Conservation (phyloP, 2,113 vertebrate species). For the Heliornis fulica region DNA sequence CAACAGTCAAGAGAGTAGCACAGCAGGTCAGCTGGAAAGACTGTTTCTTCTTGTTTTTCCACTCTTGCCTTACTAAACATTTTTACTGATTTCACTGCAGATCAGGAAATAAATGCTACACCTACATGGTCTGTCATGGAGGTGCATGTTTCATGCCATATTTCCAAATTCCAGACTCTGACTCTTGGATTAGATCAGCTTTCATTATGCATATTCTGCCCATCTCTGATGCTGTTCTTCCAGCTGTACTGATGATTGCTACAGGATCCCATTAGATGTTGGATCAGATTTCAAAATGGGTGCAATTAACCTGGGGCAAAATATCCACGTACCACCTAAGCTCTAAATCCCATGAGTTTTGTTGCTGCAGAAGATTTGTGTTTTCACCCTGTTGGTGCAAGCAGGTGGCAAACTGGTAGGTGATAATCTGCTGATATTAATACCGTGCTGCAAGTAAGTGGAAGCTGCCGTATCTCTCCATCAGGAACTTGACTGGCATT, state of each 20-base stretch:
- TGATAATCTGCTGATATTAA: not conserved
- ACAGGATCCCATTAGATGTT: accelerated
- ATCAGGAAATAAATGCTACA: not conserved
- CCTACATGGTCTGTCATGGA: not conserved
- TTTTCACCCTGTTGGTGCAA: not conserved
- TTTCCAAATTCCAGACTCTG: not conserved
- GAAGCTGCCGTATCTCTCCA: not conserved
- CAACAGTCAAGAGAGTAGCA: not conserved
- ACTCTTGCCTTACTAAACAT: not conserved
- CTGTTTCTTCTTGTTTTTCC: conserved; percentile 18
- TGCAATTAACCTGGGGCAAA: not conserved
- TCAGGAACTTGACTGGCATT: not conserved
- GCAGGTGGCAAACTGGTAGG: not conserved
- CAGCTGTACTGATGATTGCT: not conserved
- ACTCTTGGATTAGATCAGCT: not conserved
- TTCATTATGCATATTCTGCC: not conserved
- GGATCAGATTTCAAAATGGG: not conserved
- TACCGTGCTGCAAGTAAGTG: not conserved
- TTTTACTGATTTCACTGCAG: conserved; percentile 27
- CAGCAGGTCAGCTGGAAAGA: not conserved
- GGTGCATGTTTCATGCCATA: not conserved
- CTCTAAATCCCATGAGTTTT: not conserved
- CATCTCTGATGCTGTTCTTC: not conserved
- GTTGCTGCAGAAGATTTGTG: not conserved
- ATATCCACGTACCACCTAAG: not conserved